These are phyloP conservation scores for Machimus atricapillus DNA, from an alignment of 2,888 invertebrate species.

Conservation along the genomic window DNA sequence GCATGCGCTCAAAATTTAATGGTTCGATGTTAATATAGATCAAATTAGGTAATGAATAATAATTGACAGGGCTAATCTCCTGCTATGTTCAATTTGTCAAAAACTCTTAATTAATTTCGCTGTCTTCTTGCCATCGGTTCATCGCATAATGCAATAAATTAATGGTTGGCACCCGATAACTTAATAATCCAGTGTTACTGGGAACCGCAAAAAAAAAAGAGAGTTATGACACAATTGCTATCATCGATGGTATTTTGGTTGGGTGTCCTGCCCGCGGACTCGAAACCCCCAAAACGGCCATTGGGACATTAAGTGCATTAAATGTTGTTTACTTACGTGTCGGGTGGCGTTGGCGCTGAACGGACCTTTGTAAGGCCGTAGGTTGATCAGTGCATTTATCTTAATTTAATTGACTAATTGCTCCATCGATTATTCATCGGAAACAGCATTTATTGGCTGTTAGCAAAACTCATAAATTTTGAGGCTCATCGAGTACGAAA, in stretches of 20 bases:
- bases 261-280: background rate
- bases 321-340: background rate
- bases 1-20: background rate
- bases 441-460: conserved; percentile 31
- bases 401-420: conserved; percentile 39
- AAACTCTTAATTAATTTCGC: background rate
- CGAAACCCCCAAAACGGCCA: background rate
- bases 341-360: background rate
- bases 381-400: conserved; percentile 21
- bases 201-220: background rate
- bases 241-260: background rate
- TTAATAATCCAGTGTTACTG: background rate
- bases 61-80: background rate
- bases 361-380: background rate
- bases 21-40: background rate
- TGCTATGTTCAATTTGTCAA: background rate
- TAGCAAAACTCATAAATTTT: conserved; percentile 22
- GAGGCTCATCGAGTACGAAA: conserved; percentile 15
- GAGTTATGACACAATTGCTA: background rate
- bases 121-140: background rate
- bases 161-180: background rate
- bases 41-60: background rate
- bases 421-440: conserved; percentile 33
- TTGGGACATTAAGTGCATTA: background rate
- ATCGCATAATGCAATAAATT: background rate